Base-by-base conservation (phyloP, 2,888 invertebrate species). In the Apodemia mormo region DNA sequence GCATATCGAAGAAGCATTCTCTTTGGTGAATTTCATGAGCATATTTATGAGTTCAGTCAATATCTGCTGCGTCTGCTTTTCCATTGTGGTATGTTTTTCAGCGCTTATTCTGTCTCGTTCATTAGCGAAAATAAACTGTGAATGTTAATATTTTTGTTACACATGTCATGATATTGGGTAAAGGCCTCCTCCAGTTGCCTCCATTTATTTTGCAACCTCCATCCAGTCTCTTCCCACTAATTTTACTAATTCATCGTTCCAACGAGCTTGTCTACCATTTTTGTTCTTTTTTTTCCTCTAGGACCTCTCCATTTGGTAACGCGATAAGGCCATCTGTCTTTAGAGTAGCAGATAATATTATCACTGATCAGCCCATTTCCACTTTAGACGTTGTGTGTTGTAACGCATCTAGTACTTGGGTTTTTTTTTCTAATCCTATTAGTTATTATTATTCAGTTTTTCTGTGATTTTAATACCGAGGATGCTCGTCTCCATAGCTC, bases 41-140 rank as follows among this genome's bases (percentile, higher is more conserved):
- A 88, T 92, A 67, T 82, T 90, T 33, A 79, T 93, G 71, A 92
- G 93, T 73, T 92, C 92, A 0, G 79, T 90, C 0, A 92, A 92
- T 74, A 91, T 92, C 68, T 93, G 92, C 81, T 92, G 92, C 69
- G 91, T 91, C 10, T 86, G 90, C 6, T 93, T 93, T 73, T 87
- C 89, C 14, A 89, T 90, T 74, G 86, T 92, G 82, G 92, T 92
- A 75, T 49, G 8, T 8, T 40, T 8, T 22, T 22, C 22, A 22
- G 22, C 22, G 22, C 22, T 22, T 22, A 22, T 22, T 22, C 22
- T 22, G 22, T 22, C 22, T 22, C 22, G 22, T 22, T 22, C 22
- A 22, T 22, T 22, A 22, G 22, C 22, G 22, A 22, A 22, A 22
- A 22, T 22, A 22, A 22, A 22, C 22, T 22, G 22, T 22, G 22